Percentiles rank a stretch among this genome's conserved stretches.
phyloP scores from a whole-genome alignment of 2,797 vertebrate species.

The Aplochiton taeniatus region DNA sequence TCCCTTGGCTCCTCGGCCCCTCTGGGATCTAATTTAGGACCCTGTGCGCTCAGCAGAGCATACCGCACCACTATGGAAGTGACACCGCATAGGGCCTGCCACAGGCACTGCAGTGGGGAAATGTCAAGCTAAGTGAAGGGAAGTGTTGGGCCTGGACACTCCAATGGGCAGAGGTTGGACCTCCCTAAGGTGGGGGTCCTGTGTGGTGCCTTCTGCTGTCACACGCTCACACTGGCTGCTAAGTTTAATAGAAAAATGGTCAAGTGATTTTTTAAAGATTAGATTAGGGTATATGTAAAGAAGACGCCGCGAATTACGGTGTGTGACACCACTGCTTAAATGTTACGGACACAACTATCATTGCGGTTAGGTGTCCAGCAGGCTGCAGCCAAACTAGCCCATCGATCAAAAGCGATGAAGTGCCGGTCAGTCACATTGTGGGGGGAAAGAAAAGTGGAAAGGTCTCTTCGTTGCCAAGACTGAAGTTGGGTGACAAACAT shows the following conservation, averaged over 20 bases:
- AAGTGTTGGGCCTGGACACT: constrained; percentile 71
- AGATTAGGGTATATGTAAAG: too few relatives aligned
- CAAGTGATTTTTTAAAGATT: constrained; percentile 49
- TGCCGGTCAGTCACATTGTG: constrained; percentile 45
- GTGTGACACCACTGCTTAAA: too few relatives aligned
- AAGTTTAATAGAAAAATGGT: constrained; percentile 63
- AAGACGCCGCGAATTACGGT: too few relatives aligned
- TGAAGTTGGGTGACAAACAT: constrained; percentile 73
- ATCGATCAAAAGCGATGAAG: neutral
- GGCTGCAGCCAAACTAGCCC: neutral
- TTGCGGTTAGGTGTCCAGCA: too few relatives aligned
- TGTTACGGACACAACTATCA: too few relatives aligned
- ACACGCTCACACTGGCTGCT: constrained; percentile 59
- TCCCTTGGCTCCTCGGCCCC: constrained; percentile 59
- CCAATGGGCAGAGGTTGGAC: constrained; percentile 70
- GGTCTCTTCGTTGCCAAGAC: constrained; percentile 58
- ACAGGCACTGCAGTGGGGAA: constrained; percentile 72
- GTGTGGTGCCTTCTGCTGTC: constrained; percentile 33
- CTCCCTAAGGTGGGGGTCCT: constrained; percentile 49
- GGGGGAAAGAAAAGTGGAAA: constrained; percentile 38
- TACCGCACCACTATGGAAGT: constrained; percentile 62
- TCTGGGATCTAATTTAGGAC: constrained; percentile 82
- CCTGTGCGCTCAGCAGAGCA: constrained; percentile 64
- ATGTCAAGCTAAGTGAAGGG: constrained; percentile 79
- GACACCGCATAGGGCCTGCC: constrained; percentile 64